phyloP scores from a whole-genome alignment of 30 jellyfish, hydroid and myxozoan species.

The Rhopilema esculentum region DNA sequence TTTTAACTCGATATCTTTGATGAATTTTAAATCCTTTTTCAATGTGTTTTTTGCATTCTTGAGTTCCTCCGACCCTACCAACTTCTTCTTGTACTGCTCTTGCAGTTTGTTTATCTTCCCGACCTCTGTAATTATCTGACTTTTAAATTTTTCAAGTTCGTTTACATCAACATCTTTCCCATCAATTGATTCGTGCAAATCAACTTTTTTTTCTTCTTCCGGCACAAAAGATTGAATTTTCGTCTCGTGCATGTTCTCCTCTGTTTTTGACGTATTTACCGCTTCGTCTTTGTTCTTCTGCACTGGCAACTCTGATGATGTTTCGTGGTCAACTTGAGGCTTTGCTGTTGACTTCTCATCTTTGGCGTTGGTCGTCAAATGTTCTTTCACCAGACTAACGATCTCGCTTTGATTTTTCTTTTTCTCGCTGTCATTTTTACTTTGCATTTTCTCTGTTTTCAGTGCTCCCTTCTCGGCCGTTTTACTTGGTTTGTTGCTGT shows the following conservation, averaged over 20 bases:
- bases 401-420: neutral
- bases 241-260: constrained; percentile 25
- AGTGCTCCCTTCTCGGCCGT: constrained; percentile 29
- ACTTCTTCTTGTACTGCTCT: constrained; percentile 78
- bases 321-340: neutral
- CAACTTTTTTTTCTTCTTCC: constrained; percentile 9
- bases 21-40: constrained; percentile 84
- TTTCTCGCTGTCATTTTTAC: neutral
- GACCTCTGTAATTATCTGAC: constrained; percentile 84
- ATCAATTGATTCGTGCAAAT: constrained; percentile 1
- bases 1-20: constrained; percentile 79
- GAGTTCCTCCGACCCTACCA: constrained; percentile 75
- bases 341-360: constrained; percentile 36
- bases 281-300: neutral
- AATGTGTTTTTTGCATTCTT: constrained; percentile 78
- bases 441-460: constrained; percentile 12
- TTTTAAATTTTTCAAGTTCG: constrained; percentile 79
- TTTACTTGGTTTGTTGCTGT: neutral
- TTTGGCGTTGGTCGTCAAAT: neutral
- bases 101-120: constrained; percentile 82
- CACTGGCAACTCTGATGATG: neutral
- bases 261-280: constrained; percentile 5
- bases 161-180: constrained; percentile 32
- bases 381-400: constrained; percentile 1
- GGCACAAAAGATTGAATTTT: constrained; percentile 56